phyloP scores from a whole-genome alignment of 2,888 invertebrate species.

The Polia nebulosa region DNA sequence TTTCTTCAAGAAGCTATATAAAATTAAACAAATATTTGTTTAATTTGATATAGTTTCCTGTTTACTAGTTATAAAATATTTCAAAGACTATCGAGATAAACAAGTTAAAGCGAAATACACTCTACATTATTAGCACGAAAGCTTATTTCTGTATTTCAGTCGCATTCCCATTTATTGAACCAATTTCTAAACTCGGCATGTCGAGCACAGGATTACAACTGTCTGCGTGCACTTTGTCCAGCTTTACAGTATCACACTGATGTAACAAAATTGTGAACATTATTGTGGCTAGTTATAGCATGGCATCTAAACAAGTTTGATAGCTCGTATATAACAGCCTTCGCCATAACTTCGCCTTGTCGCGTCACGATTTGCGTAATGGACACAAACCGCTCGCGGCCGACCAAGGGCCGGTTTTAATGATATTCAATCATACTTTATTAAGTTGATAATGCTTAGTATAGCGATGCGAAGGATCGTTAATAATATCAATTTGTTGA shows the following conservation, averaged over 20 bases:
- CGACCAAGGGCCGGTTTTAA: slow-evolving; percentile 64
- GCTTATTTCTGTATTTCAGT: slow-evolving; percentile 13
- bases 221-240: slow-evolving; percentile 33
- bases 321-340: slow-evolving; percentile 62
- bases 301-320: slow-evolving; percentile 62
- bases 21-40: too few species aligned
- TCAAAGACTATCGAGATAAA: not conserved
- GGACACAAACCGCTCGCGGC: slow-evolving; percentile 68
- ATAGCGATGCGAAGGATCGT: slow-evolving; percentile 54
- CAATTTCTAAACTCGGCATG: slow-evolving; percentile 29
- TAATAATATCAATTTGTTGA: slow-evolving; percentile 49
- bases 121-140: slow-evolving; percentile 4
- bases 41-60: not conserved
- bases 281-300: slow-evolving; percentile 43
- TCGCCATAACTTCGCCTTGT: slow-evolving; percentile 67
- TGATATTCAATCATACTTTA: slow-evolving; percentile 72
- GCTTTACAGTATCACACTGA: slow-evolving; percentile 34
- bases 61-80: not conserved
- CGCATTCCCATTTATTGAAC: slow-evolving; percentile 16
- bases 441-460: slow-evolving; percentile 64
- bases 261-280: slow-evolving; percentile 57
- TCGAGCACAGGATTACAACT: slow-evolving; percentile 19
- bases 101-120: slow-evolving; percentile 2
- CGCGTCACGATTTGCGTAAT: slow-evolving; percentile 74
- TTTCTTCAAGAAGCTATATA: not conserved